Conservation (phyloP, 2,797 vertebrate species). For the Sebastes iracundus region DNA sequence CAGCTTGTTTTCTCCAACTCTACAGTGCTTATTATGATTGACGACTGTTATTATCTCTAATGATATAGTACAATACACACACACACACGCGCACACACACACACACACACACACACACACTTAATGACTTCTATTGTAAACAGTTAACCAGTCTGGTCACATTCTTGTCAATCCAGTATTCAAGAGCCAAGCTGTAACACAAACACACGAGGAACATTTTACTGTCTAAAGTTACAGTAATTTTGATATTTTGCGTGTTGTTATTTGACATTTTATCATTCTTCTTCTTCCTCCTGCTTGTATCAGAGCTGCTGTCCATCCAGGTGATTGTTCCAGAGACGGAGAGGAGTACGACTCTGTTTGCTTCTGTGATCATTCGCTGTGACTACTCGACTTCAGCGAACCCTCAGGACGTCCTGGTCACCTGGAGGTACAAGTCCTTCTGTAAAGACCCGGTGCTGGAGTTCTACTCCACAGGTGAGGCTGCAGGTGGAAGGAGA, state of each 20-base stretch:
- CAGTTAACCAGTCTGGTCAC: conserved; percentile 54
- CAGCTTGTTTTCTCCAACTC: not conserved
- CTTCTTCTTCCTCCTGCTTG: not conserved
- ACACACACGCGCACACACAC: not conserved
- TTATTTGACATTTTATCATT: not conserved
- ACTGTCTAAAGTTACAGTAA: not conserved
- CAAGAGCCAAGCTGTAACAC: not conserved
- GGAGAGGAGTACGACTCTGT: conserved; percentile 84
- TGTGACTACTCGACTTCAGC: conserved; percentile 90
- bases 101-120: not conserved
- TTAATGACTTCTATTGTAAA: conserved; percentile 1
- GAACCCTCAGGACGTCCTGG: conserved; percentile 88
- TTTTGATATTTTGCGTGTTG: not conserved
- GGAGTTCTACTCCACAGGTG: conserved; percentile 93
- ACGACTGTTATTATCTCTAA: conserved; percentile 14
- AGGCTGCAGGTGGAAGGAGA: conserved; percentile 31
- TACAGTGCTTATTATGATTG: not conserved
- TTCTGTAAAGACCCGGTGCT: conserved; percentile 97
- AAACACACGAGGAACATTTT: not conserved
- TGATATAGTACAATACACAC: not conserved
- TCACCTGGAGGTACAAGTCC: conserved; percentile 95
- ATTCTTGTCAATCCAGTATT: conserved; percentile 42
- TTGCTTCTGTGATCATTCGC: conserved; percentile 86
- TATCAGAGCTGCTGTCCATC: conserved; percentile 77
- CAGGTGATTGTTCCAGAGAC: conserved; percentile 79